A percentile compares a stretch with the other conserved stretches of the same genome.
phyloP scores from a whole-genome alignment of 2,113 vertebrate genomes.

The Amphilophus citrinellus region DNA sequence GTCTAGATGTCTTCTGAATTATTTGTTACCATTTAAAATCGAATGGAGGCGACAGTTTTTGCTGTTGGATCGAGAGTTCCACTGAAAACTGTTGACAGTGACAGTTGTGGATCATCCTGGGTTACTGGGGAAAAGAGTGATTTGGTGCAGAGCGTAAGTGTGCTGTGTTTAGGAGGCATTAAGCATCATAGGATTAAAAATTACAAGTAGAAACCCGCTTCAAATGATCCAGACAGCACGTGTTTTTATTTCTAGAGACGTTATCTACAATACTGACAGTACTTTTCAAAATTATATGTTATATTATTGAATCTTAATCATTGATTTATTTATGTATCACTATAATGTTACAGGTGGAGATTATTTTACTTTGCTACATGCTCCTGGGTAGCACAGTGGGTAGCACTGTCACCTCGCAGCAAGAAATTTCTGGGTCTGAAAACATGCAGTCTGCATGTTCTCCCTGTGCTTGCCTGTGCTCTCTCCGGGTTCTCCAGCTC shows the following conservation, averaged over 20 bases:
- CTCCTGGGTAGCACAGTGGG: not conserved
- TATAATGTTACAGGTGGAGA: too few relatives aligned
- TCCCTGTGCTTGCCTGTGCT: not conserved
- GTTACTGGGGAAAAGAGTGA: not conserved
- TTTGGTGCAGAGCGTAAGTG: not conserved
- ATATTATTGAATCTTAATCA: too few relatives aligned
- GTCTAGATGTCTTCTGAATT: not conserved
- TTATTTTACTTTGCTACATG: not conserved
- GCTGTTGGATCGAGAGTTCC: not conserved
- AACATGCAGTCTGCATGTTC: fast-evolving
- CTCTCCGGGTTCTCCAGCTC: not conserved
- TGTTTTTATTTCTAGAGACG: not conserved
- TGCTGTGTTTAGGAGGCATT: not conserved
- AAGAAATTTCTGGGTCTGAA: not conserved
- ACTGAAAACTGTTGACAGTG: not conserved
- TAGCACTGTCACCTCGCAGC: not conserved
- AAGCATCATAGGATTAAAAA: not conserved
- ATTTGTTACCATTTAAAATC: not conserved
- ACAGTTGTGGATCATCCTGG: not conserved
- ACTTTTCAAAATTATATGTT: too few relatives aligned
- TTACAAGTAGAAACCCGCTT: not conserved
- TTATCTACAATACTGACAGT: too few relatives aligned
- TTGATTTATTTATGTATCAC: too few relatives aligned
- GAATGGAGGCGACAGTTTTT: fast-evolving
- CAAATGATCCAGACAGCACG: not conserved